Evolutionary conservation across 2,113 vertebrate species (phyloP).

Genomic region (Todiramphus chloris): DNA sequence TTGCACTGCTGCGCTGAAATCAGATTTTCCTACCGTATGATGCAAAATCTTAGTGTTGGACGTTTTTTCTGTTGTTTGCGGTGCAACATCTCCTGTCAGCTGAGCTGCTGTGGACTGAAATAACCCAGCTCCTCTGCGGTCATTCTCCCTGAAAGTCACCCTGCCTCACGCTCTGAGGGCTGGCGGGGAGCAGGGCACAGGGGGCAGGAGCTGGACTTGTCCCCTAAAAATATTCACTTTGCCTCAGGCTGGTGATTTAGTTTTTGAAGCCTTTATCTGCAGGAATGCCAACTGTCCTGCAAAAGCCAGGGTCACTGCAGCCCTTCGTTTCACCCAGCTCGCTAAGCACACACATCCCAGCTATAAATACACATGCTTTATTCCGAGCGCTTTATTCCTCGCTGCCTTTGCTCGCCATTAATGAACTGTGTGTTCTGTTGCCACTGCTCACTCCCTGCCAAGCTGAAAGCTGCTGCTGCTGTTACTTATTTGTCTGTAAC

Average conservation of each 20-base stretch:
- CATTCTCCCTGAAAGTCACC: conserved; percentile 55
- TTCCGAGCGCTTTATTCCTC: neutral
- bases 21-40: conserved; percentile 75
- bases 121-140: conserved; percentile 48
- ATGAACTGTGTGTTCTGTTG: neutral
- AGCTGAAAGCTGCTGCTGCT: neutral
- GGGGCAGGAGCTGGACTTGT: neutral
- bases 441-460: neutral
- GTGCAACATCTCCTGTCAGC: conserved; percentile 69
- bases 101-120: conserved; percentile 61
- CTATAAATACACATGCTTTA: conserved; percentile 11
- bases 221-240: conserved; percentile 11
- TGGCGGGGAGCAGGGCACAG: neutral
- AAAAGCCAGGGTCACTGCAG: neutral
- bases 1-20: conserved; percentile 57
- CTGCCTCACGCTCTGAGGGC: neutral
- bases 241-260: neutral
- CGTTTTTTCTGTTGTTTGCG: conserved; percentile 37
- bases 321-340: conserved; percentile 30
- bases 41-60: conserved; percentile 58
- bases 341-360: neutral
- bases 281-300: conserved; percentile 49
- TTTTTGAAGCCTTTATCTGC: conserved; percentile 35
- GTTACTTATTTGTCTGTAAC: neutral
- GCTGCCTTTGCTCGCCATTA: neutral